phyloP scores from a whole-genome alignment of 2,797 vertebrate species.

The Lagocephalus sceleratus region DNA sequence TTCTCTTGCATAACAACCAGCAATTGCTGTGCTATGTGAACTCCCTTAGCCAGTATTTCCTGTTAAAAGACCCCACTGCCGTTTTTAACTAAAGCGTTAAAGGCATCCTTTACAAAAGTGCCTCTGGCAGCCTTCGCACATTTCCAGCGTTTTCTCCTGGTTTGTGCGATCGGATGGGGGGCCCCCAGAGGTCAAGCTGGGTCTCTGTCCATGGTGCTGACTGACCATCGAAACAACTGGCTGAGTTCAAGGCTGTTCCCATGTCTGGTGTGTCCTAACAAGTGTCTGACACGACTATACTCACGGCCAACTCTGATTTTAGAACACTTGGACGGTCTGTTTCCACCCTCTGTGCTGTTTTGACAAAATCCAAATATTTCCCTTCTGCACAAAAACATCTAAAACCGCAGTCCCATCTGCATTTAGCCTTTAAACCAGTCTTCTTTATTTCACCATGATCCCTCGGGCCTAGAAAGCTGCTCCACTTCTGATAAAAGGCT shows the following conservation, averaged over 20 bases:
- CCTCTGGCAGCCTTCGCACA: slow-evolving; percentile 16
- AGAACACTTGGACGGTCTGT: slow-evolving; percentile 9
- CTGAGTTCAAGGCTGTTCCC: slow-evolving; percentile 10
- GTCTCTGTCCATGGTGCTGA: slow-evolving; percentile 76
- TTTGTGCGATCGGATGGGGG: slow-evolving; percentile 24
- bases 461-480: slow-evolving; percentile 9
- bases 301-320: slow-evolving; percentile 25
- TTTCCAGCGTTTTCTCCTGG: slow-evolving; percentile 63
- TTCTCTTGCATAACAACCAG: not conserved
- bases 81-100: not conserved
- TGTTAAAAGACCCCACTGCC: not conserved
- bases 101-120: slow-evolving; percentile 36
- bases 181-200: slow-evolving; percentile 51
- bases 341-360: slow-evolving; percentile 9
- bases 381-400: not conserved
- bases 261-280: slow-evolving; percentile 8
- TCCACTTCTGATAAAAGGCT: slow-evolving; percentile 32
- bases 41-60: not conserved
- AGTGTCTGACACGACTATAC: slow-evolving; percentile 4
- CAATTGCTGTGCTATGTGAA: not conserved
- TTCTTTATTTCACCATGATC: slow-evolving; percentile 3
- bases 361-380: not conserved
- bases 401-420: not conserved
- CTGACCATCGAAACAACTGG: slow-evolving; percentile 39
- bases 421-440: not conserved